Conservation (phyloP, 2,113 vertebrate species). For the Pseudorasbora parva region DNA sequence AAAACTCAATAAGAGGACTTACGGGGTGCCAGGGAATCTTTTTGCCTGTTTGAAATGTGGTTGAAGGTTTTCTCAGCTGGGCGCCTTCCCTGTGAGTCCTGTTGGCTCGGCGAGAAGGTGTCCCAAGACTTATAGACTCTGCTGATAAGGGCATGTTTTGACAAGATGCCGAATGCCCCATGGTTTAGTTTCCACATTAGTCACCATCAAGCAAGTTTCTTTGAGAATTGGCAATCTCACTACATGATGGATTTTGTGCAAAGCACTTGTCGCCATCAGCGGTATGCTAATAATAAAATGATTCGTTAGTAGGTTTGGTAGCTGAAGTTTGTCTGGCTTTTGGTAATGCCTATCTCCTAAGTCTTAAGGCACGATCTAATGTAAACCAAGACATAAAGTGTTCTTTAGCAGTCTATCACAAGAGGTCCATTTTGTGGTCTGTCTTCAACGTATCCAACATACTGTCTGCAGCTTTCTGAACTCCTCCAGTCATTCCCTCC, state of each 20-base stretch:
- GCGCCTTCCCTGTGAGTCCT: conserved; percentile 36
- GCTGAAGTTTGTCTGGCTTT: not conserved
- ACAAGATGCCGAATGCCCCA: conserved; percentile 4
- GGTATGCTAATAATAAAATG: not conserved
- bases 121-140: not conserved
- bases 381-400: conserved; percentile 9
- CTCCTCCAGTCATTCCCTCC: conserved; percentile 10
- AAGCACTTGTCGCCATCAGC: not conserved
- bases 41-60: conserved; percentile 62
- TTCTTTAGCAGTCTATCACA: conserved; percentile 15
- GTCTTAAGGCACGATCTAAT: conserved; percentile 24
- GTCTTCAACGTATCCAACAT: conserved; percentile 20
- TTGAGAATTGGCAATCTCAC: not conserved
- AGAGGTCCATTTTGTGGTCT: conserved; percentile 20
- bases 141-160: conserved; percentile 41
- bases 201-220: conserved; percentile 26
- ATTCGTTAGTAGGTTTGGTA: not conserved
- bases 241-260: not conserved
- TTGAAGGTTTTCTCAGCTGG: conserved; percentile 67
- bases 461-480: conserved; percentile 35
- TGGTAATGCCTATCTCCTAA: not conserved
- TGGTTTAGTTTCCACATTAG: conserved; percentile 42
- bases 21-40: conserved; percentile 16
- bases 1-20: conserved; percentile 38
- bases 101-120: conserved; percentile 9